A percentile compares a stretch with the other conserved stretches of the same genome.
These are phyloP conservation scores for Macquaria australasica DNA, from an alignment of 2,113 vertebrate genomes.

Conservation along the genomic window DNA sequence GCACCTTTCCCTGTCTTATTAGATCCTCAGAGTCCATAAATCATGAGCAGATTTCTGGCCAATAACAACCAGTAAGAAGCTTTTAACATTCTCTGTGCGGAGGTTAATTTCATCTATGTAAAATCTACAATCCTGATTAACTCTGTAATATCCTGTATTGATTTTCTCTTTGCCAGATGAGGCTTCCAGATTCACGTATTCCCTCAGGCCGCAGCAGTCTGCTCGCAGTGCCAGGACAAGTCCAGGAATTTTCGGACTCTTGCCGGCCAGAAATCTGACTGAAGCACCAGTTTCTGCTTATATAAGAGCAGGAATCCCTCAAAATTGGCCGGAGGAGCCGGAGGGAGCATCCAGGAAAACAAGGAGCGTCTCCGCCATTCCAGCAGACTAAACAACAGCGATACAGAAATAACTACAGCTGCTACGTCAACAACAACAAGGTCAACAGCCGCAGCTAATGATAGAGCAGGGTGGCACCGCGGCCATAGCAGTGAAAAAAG, in stretches of 20 bases:
- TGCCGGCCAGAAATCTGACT: slow-evolving; percentile 47
- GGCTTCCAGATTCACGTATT: slow-evolving; percentile 51
- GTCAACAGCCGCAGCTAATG: slow-evolving; percentile 59
- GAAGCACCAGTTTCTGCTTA: slow-evolving; percentile 34
- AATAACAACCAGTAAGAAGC: not conserved
- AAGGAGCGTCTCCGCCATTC: slow-evolving; percentile 40
- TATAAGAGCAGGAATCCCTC: slow-evolving; percentile 57
- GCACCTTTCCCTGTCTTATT: not conserved
- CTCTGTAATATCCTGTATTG: not conserved
- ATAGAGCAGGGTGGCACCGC: slow-evolving; percentile 56
- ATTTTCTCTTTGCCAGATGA: slow-evolving; percentile 36
- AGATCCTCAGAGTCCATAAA: slow-evolving; percentile 23
- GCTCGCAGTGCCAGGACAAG: slow-evolving; percentile 52
- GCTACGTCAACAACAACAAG: slow-evolving; percentile 55
- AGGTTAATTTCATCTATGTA: not conserved
- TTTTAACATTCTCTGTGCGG: not conserved
- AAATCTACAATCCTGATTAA: slow-evolving; percentile 27
- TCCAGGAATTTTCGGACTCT: slow-evolving; percentile 65
- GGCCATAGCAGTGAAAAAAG: slow-evolving; percentile 35
- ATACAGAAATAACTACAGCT: slow-evolving; percentile 62
- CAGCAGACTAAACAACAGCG: slow-evolving; percentile 67
- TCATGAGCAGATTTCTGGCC: slow-evolving; percentile 9
- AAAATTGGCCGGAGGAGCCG: slow-evolving; percentile 9
- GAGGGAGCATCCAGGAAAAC: slow-evolving; percentile 41
- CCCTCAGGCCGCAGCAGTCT: slow-evolving; percentile 38